phyloP scores from a whole-genome alignment of 2,888 invertebrate genomes.

The Beris chalybata region DNA sequence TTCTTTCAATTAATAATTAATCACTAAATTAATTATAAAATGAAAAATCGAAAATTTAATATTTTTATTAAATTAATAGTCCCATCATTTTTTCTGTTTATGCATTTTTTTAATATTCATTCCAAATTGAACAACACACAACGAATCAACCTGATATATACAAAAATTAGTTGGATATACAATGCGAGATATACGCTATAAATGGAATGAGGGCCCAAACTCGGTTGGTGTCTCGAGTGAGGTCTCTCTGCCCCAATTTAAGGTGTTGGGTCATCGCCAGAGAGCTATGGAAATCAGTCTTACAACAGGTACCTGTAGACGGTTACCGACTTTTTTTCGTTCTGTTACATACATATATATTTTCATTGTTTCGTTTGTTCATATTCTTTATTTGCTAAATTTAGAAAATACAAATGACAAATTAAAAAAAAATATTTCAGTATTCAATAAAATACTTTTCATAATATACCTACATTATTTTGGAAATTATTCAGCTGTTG shows the following conservation, averaged over 20 bases:
- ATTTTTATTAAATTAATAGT: slow-evolving; percentile 45
- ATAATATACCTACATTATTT: no score
- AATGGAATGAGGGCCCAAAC: slow-evolving; percentile 94
- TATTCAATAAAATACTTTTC: no score
- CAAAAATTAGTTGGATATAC: slow-evolving; percentile 87
- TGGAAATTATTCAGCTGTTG: no score
- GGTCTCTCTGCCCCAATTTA: slow-evolving; percentile 96
- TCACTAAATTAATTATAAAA: slow-evolving; percentile 31
- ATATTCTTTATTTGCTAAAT: slow-evolving; percentile 8
- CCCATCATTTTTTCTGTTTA: slow-evolving; percentile 47
- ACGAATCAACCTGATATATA: slow-evolving; percentile 25
- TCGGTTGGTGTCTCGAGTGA: slow-evolving; percentile 95
- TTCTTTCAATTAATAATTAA: slow-evolving; percentile 34
- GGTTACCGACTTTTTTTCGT: slow-evolving; percentile 56
- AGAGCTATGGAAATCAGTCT: slow-evolving; percentile 95
- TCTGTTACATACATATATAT: slow-evolving; percentile 15
- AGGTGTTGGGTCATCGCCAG: slow-evolving; percentile 95
- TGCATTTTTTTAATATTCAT: slow-evolving; percentile 34
- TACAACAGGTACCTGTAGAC: slow-evolving; percentile 84
- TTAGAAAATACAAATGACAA: background rate
- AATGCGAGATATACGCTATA: slow-evolving; percentile 96
- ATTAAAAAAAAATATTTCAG: no score
- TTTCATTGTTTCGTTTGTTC: slow-evolving; percentile 32
- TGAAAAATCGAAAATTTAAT: background rate
- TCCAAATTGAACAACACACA: slow-evolving; percentile 30